phyloP scores from a whole-genome alignment of 37 sponge, comb jelly and placozoan species.

The Oopsacas minuta region DNA sequence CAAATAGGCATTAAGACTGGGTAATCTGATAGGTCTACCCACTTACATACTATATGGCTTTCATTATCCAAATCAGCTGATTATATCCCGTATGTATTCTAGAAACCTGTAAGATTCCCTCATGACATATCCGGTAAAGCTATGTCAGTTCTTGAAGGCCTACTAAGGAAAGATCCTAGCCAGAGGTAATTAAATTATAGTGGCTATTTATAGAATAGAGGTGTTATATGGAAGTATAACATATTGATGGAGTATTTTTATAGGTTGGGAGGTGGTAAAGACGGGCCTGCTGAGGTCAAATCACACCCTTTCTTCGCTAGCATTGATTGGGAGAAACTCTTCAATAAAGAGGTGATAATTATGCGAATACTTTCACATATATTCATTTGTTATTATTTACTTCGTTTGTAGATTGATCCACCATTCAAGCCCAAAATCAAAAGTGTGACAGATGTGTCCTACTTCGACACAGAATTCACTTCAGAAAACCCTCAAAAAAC shows the following conservation, averaged over 20 bases:
- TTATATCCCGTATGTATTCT: background rate
- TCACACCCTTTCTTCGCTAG: slow-evolving; percentile 50
- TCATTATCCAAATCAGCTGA: background rate
- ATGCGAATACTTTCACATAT: background rate
- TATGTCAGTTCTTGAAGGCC: slow-evolving; percentile 47
- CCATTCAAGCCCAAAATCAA: slow-evolving; percentile 73
- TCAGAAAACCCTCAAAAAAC: slow-evolving; percentile 63
- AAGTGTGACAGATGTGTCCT: slow-evolving; percentile 40
- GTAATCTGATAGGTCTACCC: too few species aligned
- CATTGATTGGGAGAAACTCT: slow-evolving; percentile 70
- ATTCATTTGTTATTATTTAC: too few species aligned
- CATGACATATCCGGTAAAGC: slow-evolving; percentile 56
- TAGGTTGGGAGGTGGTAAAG: slow-evolving; percentile 70
- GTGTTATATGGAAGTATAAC: background rate
- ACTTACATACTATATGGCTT: too few species aligned
- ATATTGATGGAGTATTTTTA: background rate
- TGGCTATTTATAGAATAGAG: too few species aligned
- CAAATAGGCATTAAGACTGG: too few species aligned
- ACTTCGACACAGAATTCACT: slow-evolving; percentile 88
- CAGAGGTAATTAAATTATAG: slow-evolving; percentile 26
- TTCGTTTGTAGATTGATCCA: slow-evolving; percentile 39
- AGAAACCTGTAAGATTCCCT: slow-evolving; percentile 90
- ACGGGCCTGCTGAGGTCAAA: slow-evolving; percentile 66
- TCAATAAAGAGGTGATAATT: slow-evolving; percentile 47
- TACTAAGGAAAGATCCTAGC: slow-evolving; percentile 75